These are phyloP conservation scores for Malurus alboscapulatus DNA, from an alignment of 2,113 vertebrate genomes.

Conservation along the genomic window DNA sequence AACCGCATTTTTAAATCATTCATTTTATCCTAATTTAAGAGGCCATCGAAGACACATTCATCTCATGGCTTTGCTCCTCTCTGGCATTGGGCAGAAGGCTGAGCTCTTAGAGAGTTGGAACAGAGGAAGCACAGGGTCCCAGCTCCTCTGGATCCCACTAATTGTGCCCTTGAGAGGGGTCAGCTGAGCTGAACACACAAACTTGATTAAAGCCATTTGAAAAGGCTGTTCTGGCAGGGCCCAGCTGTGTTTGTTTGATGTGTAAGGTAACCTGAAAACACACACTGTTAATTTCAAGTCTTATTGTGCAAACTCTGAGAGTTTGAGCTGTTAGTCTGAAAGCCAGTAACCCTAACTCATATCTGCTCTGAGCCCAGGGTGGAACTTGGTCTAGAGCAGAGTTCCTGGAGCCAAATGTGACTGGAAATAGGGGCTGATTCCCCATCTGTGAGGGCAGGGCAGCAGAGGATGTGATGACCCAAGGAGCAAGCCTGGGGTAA, in stretches of 20 bases:
- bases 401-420: neutral
- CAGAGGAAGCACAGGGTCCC: neutral
- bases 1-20: neutral
- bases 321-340: neutral
- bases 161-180: neutral
- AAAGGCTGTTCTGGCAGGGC: neutral
- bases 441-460: neutral
- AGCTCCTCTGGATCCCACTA: neutral
- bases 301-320: neutral
- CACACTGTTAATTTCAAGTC: neutral
- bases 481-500: neutral
- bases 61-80: neutral
- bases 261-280: neutral
- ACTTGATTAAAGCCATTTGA: neutral
- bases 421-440: neutral
- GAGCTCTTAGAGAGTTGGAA: neutral
- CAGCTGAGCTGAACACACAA: neutral
- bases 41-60: neutral
- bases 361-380: neutral
- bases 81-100: neutral
- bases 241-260: neutral
- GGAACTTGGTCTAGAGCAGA: neutral
- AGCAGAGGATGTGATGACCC: neutral
- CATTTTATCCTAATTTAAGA: neutral
- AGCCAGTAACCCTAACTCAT: neutral